Evolutionary conservation across 2,888 invertebrate genomes (phyloP).

Genomic region (Eurois occulta): DNA sequence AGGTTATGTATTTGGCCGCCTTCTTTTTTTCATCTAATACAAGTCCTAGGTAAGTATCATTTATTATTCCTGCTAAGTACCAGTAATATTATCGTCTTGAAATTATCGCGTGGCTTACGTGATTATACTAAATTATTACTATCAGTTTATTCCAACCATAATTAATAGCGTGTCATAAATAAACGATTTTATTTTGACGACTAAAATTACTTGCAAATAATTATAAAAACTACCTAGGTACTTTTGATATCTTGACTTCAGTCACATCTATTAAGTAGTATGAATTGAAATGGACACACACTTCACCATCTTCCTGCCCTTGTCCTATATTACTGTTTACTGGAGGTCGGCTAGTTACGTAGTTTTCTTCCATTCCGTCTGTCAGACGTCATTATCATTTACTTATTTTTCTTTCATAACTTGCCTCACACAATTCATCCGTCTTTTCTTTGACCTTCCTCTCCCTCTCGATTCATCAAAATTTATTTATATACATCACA

Average conservation of each 20-base stretch:
- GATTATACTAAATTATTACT: slow-evolving; percentile 46
- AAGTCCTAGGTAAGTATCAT: not conserved
- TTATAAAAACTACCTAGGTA: not conserved
- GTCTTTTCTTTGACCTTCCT: not conserved
- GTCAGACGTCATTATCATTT: not conserved
- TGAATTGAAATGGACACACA: not conserved
- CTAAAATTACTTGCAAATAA: not conserved
- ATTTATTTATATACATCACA: not conserved
- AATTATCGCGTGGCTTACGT: slow-evolving; percentile 48
- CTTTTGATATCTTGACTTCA: not conserved
- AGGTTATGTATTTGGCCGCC: not conserved
- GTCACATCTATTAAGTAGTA: not conserved
- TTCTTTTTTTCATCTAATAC: not conserved
- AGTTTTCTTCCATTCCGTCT: not conserved
- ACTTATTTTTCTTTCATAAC: not conserved
- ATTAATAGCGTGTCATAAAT: slow-evolving; percentile 47
- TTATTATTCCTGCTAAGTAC: slow-evolving; percentile 26
- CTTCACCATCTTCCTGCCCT: no score
- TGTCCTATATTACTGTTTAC: not conserved
- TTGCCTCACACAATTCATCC: not conserved
- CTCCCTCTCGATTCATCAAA: not conserved
- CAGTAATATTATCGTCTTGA: slow-evolving; percentile 6
- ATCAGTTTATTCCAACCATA: slow-evolving; percentile 25
- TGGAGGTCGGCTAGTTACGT: no score
- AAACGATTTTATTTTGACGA: slow-evolving; percentile 16